Evolutionary conservation across 2,888 invertebrate genomes (phyloP), one percentile per base, ranked within the genome.

Genomic region (Ametastegia equiseti): DNA sequence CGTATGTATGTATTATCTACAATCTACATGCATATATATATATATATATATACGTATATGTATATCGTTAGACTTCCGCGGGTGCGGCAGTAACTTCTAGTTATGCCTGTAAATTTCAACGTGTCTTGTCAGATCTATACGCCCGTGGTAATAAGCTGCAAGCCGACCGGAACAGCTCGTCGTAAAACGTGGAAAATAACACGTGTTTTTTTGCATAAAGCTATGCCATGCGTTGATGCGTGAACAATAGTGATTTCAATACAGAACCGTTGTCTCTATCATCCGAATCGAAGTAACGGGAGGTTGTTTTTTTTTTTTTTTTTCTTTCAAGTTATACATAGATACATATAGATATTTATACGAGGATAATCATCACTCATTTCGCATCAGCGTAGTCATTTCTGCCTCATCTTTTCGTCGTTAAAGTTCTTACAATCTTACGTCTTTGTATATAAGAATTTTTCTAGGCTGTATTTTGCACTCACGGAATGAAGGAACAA

Each of bases 231-330:
- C 71, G 47, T 71, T 47, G 27, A 47, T 71, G 71, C 71, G 47
- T 71, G 71, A 71, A 71, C 42, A 30, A 71, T 47, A 5, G 23
- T 23, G 69, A 69, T 69, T 69, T 69, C 27, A 42, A 69, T 42
- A 30, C 47, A 47, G 15, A 45, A 71, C 27, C 30, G 47, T 47
- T 27, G 67, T n/a, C 19, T 67, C 30, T 47, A 27, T 30, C 71
- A 71, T 71, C 71, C 71, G 71, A 45, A 30, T 71, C 71, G 47
- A 7, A 71, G 9, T 71, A 71, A 71, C 71, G 71, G n/a, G 71
- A 71, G 1, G 30, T 45, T 13, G 71, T 27, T 27, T 71, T 47
- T 27, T 19, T 5, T 30, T 71, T 45, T n/a, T n/a, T n/a, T n/a
- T n/a, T n/a, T n/a, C n/a, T n/a, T n/a, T n/a, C n/a, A n/a, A n/a